Base-by-base conservation (phyloP, 2,888 invertebrate genomes). In the Lochmaea crataegi region DNA sequence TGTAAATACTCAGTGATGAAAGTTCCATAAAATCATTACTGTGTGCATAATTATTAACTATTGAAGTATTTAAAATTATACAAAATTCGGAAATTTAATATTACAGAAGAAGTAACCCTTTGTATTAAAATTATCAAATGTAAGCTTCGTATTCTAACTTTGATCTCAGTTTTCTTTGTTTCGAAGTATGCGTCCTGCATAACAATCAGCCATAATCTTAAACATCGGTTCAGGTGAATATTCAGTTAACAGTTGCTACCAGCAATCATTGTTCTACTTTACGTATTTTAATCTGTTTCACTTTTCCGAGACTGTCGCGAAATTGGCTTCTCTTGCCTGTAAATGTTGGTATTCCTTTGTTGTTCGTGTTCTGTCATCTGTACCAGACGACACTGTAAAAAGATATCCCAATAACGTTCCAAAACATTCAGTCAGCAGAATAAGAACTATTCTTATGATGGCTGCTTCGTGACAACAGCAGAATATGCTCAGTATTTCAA, bases 281-380 rank as follows among this genome's bases (percentile, higher is more conserved):
- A 53, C 53, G 53, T 53, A 53, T 53, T 18, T 53, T 53, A 7
- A 53, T 53, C 18, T 53, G 53, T 53, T 18, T 53, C 53, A 16
- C 53, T 53, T 53, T 53, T 53, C n/a, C n/a, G 7, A 45, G 45
- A 45, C 12, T 1, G 42, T 48, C n/a, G n/a, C 12, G 12, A 48
- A 53, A 51, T 51, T 51, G 51, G 53, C 53, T 53, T 18, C 18
- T 53, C 48, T 53, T 18, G 9, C 10, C 48, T 48, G n/a, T 48
- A 48, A 48, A 53, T 53, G 18, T 18, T 53, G 18, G 3, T 18
- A 16, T 16, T 16, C 18, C 53, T 53, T 53, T 53, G 16, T 18
- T 53, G 18, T 18, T 53, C 10, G 53, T 53, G 53, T 53, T 53
- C 3, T 18, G 53, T 16, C 18, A 53, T 53, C 53, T 53, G 10